Base-by-base conservation (phyloP, 2,797 vertebrate species). In the Pitangus sulphuratus region DNA sequence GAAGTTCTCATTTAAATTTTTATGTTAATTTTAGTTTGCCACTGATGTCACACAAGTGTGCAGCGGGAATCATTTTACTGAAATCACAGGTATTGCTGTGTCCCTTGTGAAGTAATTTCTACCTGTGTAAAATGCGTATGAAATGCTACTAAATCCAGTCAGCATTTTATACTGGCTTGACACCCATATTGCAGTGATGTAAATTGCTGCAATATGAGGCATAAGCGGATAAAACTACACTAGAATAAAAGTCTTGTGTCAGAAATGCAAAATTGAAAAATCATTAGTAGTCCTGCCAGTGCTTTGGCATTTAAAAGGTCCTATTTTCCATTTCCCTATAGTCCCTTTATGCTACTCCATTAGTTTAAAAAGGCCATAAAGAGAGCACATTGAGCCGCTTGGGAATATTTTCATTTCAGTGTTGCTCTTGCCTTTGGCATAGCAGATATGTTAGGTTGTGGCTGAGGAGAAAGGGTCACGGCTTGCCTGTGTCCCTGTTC, bases 381-480 rank as follows among this genome's bases (percentile, higher is more conserved):
- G 94, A 84, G 47, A 92, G 62, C 81, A 82, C 66, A 74, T 90
- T 72, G 62, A 90, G 51, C 21, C 86, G 69, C 81, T 89, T 51
- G 84, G 84, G 94, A 96, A 93, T 95, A 90, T 89, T 94, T 94
- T 91, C 65, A 90, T 88, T 80, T 89, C 64, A 62, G 60, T 70
- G 56, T 91, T 95, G 66, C 89, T 92, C 88, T 93, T 96, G 95
- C 95, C 93, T 93, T 94, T 97, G 74, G 96, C 90, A 85, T 26
- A 53, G 47, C 4, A 60, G 90, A 13, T 87, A 11, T 21, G 90
- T 80, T 92, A 66, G 84, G 84, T 80, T 93, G 90, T 92, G 90
- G 75, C 94, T 95, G 94, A 95, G 92, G 86, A 94, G 96, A 83
- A 89, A 92, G 88, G 94, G 92, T 96, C 90, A 40, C 1, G 51